A percentile compares a stretch with the other conserved stretches of the same genome.
These are phyloP conservation scores for Autographa pulchrina DNA, from an alignment of 2,888 invertebrate species.

Conservation along the genomic window DNA sequence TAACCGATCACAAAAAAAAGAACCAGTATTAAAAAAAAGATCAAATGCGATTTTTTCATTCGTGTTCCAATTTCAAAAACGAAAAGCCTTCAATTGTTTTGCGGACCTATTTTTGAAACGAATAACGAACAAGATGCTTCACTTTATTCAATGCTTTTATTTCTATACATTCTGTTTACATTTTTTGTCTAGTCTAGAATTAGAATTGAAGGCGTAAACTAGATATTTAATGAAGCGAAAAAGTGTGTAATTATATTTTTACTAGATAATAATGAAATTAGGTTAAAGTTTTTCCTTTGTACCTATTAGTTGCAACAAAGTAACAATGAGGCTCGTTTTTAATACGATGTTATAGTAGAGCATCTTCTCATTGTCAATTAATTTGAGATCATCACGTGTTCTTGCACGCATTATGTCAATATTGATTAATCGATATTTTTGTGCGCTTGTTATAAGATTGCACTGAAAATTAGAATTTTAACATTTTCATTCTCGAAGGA, in stretches of 20 bases:
- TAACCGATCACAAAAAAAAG: too few relatives aligned
- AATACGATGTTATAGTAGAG: conserved; percentile 27
- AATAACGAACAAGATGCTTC: background rate
- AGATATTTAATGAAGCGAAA: conserved; percentile 40
- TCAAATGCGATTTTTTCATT: too few relatives aligned
- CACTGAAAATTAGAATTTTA: background rate
- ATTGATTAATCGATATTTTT: background rate
- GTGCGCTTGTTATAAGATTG: background rate
- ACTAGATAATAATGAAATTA: conserved; percentile 25
- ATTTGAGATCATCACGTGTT: conserved; percentile 25
- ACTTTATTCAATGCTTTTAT: background rate
- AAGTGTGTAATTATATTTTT: conserved; percentile 46
- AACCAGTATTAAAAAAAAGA: too few relatives aligned
- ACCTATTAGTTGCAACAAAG: conserved; percentile 25
- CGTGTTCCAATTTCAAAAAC: too few relatives aligned
- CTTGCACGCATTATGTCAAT: conserved; percentile 8
- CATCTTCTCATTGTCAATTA: conserved; percentile 20
- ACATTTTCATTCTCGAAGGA: too few relatives aligned
- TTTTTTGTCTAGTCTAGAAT: background rate
- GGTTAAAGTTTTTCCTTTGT: conserved; percentile 19
- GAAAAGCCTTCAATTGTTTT: too few relatives aligned
- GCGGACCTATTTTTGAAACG: too few relatives aligned
- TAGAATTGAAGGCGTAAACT: conserved; percentile 30
- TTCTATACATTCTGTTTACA: background rate
- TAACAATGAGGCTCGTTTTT: conserved; percentile 30